Base-by-base conservation (phyloP, 1,140 invertebrate species). In the Pygmarrhopalites habei region DNA sequence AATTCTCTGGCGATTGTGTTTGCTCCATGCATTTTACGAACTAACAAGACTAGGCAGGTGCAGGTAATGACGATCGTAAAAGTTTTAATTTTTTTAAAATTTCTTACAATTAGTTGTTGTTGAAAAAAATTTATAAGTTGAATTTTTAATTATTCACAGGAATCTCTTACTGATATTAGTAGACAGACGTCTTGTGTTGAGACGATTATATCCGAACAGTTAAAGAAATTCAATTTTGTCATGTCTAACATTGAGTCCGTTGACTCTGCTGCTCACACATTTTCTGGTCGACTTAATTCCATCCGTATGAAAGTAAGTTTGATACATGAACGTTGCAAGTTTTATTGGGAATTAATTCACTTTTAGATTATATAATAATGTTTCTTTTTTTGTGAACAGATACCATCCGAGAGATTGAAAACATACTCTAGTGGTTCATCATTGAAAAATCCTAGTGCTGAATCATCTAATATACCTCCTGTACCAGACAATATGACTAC, bases 1-100 rank as follows among this genome's bases (percentile, higher is more conserved):
- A 89, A 89, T 71, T 89, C 90, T 43, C 77, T 98, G 57, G 90
- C 94, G 19, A 94, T 96, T 68, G 90, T 97, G 47, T 96, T 96
- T 79, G 92, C 92, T 14, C 94, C 94, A 7, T 95, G 92, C 76
- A 88, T 97, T 29, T 78, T 97, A 60, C 80, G 92, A 53, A 91
- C 90, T 32, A 89, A 89, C 75, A 86, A 90, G 74, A 76, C 83
- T 47, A 80, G 93, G 55, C 89, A 90, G 30, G 92, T 91, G 17
- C 92, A n/a, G n/a, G n/a, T n/a, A n/a, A n/a, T n/a, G n/a, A n/a
- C n/a, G n/a, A n/a, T n/a, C n/a, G n/a, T 41, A 41, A 41, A 41
- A 41, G n/a, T 41, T 95, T 76, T 41, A 12, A 47, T 47, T 47
- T 47, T 21, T 17, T 12, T 12, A 77, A 80, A 60, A 62, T 69